Conservation (phyloP, 2,797 vertebrate genomes). For the Cryptoprocta ferox region DNA sequence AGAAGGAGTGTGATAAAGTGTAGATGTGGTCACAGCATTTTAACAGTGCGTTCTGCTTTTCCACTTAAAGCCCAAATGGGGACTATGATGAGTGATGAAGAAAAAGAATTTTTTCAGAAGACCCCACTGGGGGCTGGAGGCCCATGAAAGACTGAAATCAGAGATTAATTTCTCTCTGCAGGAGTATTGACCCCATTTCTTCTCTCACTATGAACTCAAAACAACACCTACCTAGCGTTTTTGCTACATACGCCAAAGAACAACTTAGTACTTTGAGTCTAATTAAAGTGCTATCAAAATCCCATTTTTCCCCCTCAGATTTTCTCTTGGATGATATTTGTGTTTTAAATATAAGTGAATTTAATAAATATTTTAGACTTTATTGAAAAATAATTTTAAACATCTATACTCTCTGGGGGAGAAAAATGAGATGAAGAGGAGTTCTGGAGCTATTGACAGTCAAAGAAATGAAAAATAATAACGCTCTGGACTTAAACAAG, state of each 20-base stretch:
- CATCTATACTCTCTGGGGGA: background rate
- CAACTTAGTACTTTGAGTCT: background rate
- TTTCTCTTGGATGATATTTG: conserved; percentile 32
- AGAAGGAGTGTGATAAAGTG: background rate
- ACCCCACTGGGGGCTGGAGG: background rate
- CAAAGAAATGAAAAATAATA: background rate
- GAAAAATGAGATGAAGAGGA: background rate
- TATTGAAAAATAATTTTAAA: conserved; percentile 37
- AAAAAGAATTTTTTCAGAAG: conserved; percentile 11
- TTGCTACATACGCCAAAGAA: background rate
- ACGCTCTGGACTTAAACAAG: background rate
- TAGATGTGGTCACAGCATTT: background rate
- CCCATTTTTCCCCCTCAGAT: background rate
- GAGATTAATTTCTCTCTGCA: background rate
- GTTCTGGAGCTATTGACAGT: background rate
- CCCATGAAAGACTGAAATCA: conserved; percentile 21
- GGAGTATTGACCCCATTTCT: conserved; percentile 36
- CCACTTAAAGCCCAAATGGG: background rate
- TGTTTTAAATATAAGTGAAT: conserved; percentile 32
- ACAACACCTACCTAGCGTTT: background rate
- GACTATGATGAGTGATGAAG: conserved; percentile 12
- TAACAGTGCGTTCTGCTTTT: background rate
- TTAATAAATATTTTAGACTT: conserved; percentile 2
- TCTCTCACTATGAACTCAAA: conserved; percentile 47
- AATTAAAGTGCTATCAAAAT: conserved; percentile 29